Percentiles rank a stretch among this genome's conserved stretches.
These are phyloP conservation scores for Anolis carolinensis DNA, from an alignment of 2,113 vertebrate species.

Conservation along the genomic window DNA sequence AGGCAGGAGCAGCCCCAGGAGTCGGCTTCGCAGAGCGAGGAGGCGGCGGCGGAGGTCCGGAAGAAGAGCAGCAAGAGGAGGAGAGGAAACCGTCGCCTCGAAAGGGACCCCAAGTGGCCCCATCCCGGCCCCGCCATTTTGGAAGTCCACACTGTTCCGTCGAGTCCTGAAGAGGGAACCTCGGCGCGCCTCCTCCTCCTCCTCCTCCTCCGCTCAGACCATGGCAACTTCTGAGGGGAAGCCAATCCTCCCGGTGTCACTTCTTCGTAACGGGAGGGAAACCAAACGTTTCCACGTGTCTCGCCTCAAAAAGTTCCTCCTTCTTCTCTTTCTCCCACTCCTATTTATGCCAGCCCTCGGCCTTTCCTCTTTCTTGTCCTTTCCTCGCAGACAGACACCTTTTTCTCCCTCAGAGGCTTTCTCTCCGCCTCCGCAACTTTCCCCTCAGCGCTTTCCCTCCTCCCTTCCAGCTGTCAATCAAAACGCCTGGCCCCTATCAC, in stretches of 20 bases:
- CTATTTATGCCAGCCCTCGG: too few relatives aligned
- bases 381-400: not conserved
- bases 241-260: too few relatives aligned
- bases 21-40: too few relatives aligned
- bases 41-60: too few relatives aligned
- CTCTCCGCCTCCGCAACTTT: conserved; percentile 16
- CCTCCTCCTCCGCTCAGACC: not conserved
- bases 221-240: not conserved
- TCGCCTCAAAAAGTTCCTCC: not conserved
- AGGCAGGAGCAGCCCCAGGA: too few relatives aligned
- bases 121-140: conserved; percentile 91
- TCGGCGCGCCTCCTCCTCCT: not conserved
- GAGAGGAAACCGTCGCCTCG: conserved; percentile 67
- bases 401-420: not conserved
- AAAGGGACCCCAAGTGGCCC: conserved; percentile 73
- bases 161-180: too few relatives aligned
- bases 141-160: too few relatives aligned
- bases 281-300: too few relatives aligned
- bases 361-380: too few relatives aligned
- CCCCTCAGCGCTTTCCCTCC: conserved; percentile 7
- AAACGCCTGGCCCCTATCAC: too few relatives aligned
- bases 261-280: too few relatives aligned
- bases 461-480: not conserved
- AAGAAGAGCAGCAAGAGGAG: conserved; percentile 69
- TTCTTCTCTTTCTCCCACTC: not conserved